Conservation (phyloP, 2,888 invertebrate genomes). For the Oscheius sp. region DNA sequence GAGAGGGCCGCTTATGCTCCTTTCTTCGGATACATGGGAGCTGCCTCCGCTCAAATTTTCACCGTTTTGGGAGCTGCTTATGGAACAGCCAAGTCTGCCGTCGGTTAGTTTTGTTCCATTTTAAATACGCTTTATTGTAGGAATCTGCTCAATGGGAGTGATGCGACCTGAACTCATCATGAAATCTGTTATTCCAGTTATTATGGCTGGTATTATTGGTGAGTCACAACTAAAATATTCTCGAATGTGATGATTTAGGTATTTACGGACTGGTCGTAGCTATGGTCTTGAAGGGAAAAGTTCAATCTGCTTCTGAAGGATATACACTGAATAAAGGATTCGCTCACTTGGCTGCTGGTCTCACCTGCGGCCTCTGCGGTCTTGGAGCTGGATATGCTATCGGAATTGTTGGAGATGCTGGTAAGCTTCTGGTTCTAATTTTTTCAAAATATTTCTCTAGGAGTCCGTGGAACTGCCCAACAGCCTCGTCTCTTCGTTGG, state of each 20-base stretch:
- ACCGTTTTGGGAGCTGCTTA: conserved; percentile 68
- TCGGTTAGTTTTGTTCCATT: conserved; percentile 76
- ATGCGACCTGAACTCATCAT: conserved; percentile 99
- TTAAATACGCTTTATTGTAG: not conserved
- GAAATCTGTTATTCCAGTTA: conserved; percentile 99
- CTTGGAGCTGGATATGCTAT: conserved; percentile 99
- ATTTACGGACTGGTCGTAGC: conserved; percentile 99
- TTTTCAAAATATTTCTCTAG: conserved; percentile 11
- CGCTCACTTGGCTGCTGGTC: conserved; percentile 94
- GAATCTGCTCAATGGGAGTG: conserved; percentile 98
- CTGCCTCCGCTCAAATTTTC: conserved; percentile 68
- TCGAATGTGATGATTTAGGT: conserved; percentile 72
- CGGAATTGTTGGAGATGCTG: conserved; percentile 84
- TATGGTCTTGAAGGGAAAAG: conserved; percentile 82
- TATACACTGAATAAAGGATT: conserved; percentile 78
- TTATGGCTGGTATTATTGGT: conserved; percentile 73
- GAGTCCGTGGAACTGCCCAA: conserved; percentile 94
- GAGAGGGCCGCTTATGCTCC: conserved; percentile 64
- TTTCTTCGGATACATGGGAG: conserved; percentile 68
- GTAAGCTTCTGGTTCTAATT: not conserved
- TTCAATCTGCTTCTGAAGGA: conserved; percentile 55
- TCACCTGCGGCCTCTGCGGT: conserved; percentile 95
- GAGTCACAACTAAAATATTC: conserved; percentile 6
- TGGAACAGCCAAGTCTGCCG: conserved; percentile 97
- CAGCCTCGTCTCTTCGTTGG: conserved; percentile 99